Evolutionary conservation across 2,797 vertebrate species (phyloP).

Genomic region (Steatocranus sp.): DNA sequence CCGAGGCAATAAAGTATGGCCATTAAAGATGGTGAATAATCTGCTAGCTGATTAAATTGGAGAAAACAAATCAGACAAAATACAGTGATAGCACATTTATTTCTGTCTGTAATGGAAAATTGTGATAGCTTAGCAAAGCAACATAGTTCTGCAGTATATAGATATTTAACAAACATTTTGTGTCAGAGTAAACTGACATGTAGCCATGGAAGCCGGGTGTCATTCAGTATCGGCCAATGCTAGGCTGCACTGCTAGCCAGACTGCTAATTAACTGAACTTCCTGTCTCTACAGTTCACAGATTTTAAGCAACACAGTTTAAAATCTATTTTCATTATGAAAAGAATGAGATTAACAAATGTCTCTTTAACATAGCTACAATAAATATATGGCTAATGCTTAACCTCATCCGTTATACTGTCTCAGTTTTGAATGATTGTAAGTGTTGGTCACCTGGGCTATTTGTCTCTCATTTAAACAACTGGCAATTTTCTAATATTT

Average conservation of each 20-base stretch:
- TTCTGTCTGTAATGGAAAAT: not conserved
- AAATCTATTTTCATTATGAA: not conserved
- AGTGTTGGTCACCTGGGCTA: accelerated
- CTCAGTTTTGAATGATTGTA: not conserved
- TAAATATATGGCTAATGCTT: not conserved
- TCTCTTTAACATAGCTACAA: not conserved
- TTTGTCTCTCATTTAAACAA: not conserved
- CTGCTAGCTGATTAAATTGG: accelerated
- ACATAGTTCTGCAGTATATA: not conserved
- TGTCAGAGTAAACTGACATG: not conserved
- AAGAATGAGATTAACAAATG: not conserved
- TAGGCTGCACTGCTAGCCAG: not conserved
- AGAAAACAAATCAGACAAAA: not conserved
- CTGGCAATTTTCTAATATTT: accelerated
- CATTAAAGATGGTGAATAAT: not conserved
- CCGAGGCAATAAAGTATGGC: not conserved
- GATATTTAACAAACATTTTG: not conserved
- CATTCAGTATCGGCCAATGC: accelerated
- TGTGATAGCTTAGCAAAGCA: not conserved
- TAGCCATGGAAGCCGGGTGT: not conserved
- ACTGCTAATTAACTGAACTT: not conserved
- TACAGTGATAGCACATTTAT: not conserved
- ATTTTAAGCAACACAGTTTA: accelerated
- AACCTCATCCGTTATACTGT: accelerated
- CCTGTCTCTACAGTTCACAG: too few species aligned